These are phyloP conservation scores for Quadriops clusia DNA, from an alignment of 2,888 invertebrate species.

Conservation along the genomic window DNA sequence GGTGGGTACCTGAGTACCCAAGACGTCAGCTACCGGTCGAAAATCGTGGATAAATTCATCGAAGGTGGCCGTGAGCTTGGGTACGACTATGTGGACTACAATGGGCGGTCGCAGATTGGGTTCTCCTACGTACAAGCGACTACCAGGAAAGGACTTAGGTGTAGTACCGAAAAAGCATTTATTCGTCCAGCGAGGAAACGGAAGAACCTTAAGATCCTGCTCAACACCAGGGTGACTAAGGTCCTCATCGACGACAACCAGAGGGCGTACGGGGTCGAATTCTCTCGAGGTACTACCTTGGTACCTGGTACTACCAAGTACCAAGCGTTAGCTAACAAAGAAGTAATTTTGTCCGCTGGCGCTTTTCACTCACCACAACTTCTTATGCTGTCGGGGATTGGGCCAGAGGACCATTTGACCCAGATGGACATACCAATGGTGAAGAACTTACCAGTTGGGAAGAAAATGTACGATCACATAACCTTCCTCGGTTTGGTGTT, in stretches of 20 bases:
- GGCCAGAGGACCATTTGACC: slow-evolving; percentile 46
- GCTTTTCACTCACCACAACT: slow-evolving; percentile 72
- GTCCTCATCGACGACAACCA: slow-evolving; percentile 40
- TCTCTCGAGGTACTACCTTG: no score
- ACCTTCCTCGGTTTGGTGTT: slow-evolving; percentile 47
- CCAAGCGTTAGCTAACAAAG: slow-evolving; percentile 37
- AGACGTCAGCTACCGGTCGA: slow-evolving; percentile 40
- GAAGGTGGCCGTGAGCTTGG: slow-evolving; percentile 35
- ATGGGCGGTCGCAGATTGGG: slow-evolving; percentile 30
- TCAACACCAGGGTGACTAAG: slow-evolving; percentile 44
- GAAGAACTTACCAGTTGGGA: slow-evolving; percentile 52
- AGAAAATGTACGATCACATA: slow-evolving; percentile 56
- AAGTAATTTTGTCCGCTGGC: slow-evolving; percentile 49
- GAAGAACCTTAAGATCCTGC: slow-evolving; percentile 46
- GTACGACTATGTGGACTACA: slow-evolving; percentile 36
- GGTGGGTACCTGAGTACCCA: slow-evolving; percentile 52
- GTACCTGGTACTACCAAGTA: no score
- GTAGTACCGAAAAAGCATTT: slow-evolving; percentile 47
- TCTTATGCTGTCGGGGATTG: slow-evolving; percentile 54
- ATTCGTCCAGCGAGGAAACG: slow-evolving; percentile 41
- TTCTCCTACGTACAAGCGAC: slow-evolving; percentile 38
- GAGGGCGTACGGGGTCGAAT: slow-evolving; percentile 40
- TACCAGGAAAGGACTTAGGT: slow-evolving; percentile 40
- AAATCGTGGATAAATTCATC: slow-evolving; percentile 31
- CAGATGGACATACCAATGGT: slow-evolving; percentile 47